phyloP scores from a whole-genome alignment of 2,797 vertebrate species.

The Denticeps clupeoides region DNA sequence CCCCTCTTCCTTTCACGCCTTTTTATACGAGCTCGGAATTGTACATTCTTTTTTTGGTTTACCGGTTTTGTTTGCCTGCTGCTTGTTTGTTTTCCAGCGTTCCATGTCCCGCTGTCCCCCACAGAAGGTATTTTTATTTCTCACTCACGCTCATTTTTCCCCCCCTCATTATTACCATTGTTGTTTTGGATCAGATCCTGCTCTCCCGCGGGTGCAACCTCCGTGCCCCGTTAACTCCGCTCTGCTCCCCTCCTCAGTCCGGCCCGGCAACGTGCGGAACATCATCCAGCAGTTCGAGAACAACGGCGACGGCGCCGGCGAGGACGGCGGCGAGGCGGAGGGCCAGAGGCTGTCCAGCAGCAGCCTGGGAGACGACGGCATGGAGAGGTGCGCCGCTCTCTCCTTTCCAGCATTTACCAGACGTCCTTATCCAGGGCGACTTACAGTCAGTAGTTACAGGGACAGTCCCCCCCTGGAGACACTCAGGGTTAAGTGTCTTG shows the following conservation, averaged over 20 bases:
- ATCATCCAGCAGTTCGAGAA: conserved; percentile 96
- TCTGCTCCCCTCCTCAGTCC: conserved; percentile 54
- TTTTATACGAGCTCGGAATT: background rate
- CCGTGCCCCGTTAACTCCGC: background rate
- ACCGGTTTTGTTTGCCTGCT: conserved; percentile 6
- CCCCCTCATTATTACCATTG: background rate
- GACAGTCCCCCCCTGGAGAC: too few species aligned
- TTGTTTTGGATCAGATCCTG: background rate
- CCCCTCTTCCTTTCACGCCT: background rate
- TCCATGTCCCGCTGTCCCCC: conserved; percentile 86
- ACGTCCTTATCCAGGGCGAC: too few species aligned
- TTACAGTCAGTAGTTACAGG: too few species aligned
- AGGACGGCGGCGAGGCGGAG: conserved; percentile 56
- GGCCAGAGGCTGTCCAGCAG: conserved; percentile 69
- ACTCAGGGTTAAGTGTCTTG: too few species aligned
- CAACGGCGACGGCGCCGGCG: conserved; percentile 41
- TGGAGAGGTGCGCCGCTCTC: conserved; percentile 64
- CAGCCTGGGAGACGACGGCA: conserved; percentile 77
- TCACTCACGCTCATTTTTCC: too few species aligned
- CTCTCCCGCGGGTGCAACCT: conserved; percentile 9
- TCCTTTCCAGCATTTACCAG: too few species aligned
- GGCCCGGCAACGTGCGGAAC: conserved; percentile 77
- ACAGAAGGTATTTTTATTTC: conserved; percentile 69
- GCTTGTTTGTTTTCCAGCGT: conserved; percentile 60
- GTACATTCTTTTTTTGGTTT: conserved; percentile 6